phyloP scores from a whole-genome alignment of 2,797 vertebrate genomes.

The Distichodus sexfasciatus region DNA sequence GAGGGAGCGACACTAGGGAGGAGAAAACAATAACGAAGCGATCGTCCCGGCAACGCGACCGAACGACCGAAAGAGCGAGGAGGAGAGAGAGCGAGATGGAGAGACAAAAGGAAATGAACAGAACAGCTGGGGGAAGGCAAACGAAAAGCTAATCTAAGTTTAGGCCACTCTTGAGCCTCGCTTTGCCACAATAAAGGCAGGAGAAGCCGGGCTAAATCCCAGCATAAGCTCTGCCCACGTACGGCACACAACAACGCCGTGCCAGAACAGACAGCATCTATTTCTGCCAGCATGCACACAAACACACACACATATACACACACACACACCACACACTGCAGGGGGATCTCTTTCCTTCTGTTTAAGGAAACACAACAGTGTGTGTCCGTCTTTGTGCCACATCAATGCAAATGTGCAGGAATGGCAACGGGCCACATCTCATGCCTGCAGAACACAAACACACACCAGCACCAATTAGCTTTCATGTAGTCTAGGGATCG shows the following conservation, averaged over 20 bases:
- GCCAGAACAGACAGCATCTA: conserved; percentile 49
- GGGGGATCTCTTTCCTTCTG: not conserved
- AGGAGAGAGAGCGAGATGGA: too few species aligned
- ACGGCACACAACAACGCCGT: conserved; percentile 37
- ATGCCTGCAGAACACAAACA: not conserved
- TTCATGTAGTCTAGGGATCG: too few species aligned
- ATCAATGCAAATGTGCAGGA: not conserved
- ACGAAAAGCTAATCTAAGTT: conserved; percentile 69
- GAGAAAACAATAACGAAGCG: conserved; percentile 53
- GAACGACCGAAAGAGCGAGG: not conserved
- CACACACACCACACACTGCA: not conserved
- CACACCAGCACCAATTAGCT: not conserved
- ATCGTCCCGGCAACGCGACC: not conserved
- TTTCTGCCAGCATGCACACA: conserved; percentile 46
- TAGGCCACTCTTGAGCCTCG: conserved; percentile 56
- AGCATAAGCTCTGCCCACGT: conserved; percentile 68
- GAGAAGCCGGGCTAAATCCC: conserved; percentile 67
- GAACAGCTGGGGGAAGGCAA: conserved; percentile 30
- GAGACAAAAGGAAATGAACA: not conserved
- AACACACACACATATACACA: conserved; percentile 21
- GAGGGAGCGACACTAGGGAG: conserved; percentile 50
- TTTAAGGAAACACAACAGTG: conserved; percentile 3
- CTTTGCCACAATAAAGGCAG: conserved; percentile 67
- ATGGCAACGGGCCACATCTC: not conserved
- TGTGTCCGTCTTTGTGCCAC: not conserved